phyloP scores from a whole-genome alignment of 2,113 vertebrate genomes.

The Hypomesus transpacificus region DNA sequence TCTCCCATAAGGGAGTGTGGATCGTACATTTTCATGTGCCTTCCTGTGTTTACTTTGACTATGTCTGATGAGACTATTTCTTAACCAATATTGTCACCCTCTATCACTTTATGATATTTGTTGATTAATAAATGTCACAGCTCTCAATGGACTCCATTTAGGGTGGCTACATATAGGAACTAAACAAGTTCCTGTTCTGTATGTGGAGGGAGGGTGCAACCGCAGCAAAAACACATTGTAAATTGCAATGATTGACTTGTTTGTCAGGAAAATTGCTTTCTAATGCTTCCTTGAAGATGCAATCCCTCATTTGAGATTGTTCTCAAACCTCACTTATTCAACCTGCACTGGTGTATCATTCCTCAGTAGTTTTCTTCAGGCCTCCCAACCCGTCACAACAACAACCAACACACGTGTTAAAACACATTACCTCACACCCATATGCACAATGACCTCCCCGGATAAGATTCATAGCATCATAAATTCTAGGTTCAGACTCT shows the following conservation, averaged over 20 bases:
- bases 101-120: slow-evolving; percentile 12
- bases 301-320: too few species aligned
- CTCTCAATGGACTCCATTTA: slow-evolving; percentile 14
- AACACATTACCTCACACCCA: not conserved
- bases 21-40: slow-evolving; percentile 37
- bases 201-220: too few species aligned
- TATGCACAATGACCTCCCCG: not conserved
- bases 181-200: too few species aligned
- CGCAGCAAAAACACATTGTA: too few species aligned
- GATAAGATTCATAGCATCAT: not conserved
- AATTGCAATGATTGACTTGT: too few species aligned
- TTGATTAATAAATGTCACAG: slow-evolving; percentile 27
- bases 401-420: not conserved
- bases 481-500: not conserved
- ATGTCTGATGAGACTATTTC: slow-evolving; percentile 20
- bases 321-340: too few species aligned
- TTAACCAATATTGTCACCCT: slow-evolving; percentile 19
- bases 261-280: too few species aligned
- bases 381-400: not conserved
- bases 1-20: slow-evolving; percentile 36
- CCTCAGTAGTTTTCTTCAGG: too few species aligned
- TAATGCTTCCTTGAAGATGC: too few species aligned
- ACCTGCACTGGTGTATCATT: too few species aligned
- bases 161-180: not conserved
- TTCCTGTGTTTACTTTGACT: slow-evolving; percentile 36